These are phyloP conservation scores for Crocallis elinguaria DNA, from an alignment of 2,888 invertebrate species.

Conservation along the genomic window DNA sequence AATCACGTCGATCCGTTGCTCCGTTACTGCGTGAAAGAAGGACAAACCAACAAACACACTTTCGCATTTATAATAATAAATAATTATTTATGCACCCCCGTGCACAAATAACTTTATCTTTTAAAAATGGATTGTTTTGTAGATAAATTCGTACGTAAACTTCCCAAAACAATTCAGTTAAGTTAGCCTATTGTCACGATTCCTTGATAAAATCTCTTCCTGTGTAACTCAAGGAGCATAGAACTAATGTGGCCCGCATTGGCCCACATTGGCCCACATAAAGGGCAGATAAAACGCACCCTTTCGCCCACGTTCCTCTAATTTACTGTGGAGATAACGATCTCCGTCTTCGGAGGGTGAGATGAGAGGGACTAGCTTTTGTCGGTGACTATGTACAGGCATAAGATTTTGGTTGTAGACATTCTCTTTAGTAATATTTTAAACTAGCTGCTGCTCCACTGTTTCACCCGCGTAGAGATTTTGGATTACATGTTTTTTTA, in stretches of 20 bases:
- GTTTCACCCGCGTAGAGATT: too few species aligned
- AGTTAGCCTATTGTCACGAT: slow-evolving; percentile 25
- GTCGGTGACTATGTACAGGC: background rate
- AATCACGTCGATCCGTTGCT: too few species aligned
- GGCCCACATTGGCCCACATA: slow-evolving; percentile 52
- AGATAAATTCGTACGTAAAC: background rate
- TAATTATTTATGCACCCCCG: too few species aligned
- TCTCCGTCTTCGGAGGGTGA: slow-evolving; percentile 38
- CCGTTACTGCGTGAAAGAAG: too few species aligned
- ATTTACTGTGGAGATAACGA: slow-evolving; percentile 69
- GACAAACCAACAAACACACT: too few species aligned
- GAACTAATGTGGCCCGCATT: slow-evolving; percentile 53
- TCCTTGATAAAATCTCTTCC: slow-evolving; percentile 13
- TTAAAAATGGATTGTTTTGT: too few species aligned
- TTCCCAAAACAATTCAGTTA: slow-evolving; percentile 6
- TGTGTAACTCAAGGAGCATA: slow-evolving; percentile 26
- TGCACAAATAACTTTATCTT: too few species aligned
- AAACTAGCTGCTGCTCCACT: too few species aligned
- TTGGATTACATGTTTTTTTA: too few species aligned
- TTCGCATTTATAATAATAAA: too few species aligned
- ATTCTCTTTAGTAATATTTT: background rate
- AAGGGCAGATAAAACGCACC: slow-evolving; percentile 65
- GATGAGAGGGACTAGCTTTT: slow-evolving; percentile 3
- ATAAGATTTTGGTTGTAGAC: background rate
- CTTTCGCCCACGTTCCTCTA: slow-evolving; percentile 59